Percentiles rank a stretch among this genome's conserved stretches.
These are phyloP conservation scores for Macquaria australasica DNA, from an alignment of 2,113 vertebrate species.

Conservation along the genomic window DNA sequence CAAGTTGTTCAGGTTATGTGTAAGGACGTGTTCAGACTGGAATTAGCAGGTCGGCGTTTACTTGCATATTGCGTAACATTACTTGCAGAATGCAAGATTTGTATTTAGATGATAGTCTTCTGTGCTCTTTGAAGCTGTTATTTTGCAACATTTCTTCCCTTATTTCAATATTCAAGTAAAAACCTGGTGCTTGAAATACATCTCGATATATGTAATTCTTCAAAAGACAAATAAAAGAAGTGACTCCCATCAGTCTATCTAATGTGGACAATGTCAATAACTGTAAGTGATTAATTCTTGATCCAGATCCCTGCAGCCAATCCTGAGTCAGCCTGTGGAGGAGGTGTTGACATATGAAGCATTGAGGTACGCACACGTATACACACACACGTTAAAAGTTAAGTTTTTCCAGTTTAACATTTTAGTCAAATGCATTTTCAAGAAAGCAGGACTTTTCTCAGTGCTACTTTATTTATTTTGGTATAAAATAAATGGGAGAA, in stretches of 20 bases:
- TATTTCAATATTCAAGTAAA: not conserved
- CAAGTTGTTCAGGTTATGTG: constrained; percentile 60
- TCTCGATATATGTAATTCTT: not conserved
- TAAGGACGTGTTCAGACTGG: not conserved
- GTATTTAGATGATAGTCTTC: not conserved
- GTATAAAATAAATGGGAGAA: not conserved
- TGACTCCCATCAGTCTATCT: too few relatives aligned
- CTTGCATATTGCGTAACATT: not conserved
- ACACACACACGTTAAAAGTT: not conserved
- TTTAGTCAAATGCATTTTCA: not conserved
- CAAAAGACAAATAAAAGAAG: not conserved
- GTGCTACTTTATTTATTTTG: not conserved
- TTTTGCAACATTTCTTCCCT: not conserved
- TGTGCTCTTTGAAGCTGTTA: not conserved
- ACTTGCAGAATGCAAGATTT: not conserved
- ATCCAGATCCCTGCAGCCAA: constrained; percentile 87
- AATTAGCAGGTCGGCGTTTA: not conserved
- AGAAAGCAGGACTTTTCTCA: not conserved
- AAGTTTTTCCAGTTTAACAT: not conserved
- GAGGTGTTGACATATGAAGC: constrained; percentile 87
- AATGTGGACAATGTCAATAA: not conserved
- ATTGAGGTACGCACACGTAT: constrained; percentile 69
- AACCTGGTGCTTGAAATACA: not conserved
- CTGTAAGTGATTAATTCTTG: not conserved
- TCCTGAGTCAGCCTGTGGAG: constrained; percentile 82